Evolutionary conservation across 64 coral and sea anemone species (phyloP).

Genomic region (Hydrozoanthus tunicans): DNA sequence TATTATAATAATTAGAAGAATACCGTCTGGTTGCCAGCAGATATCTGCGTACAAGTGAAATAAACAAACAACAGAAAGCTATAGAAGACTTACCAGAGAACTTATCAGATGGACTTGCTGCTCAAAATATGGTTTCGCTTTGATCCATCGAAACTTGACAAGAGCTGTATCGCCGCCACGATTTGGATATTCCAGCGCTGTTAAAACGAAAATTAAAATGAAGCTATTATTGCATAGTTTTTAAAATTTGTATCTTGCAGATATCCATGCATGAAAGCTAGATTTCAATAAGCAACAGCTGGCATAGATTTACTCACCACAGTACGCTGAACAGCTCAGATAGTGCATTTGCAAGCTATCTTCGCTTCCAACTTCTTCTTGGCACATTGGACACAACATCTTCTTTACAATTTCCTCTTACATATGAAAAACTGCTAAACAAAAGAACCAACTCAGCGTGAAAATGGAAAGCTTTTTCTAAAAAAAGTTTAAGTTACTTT

Average conservation of each 20-base stretch:
- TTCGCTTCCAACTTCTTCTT: constrained; percentile 38
- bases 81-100: constrained; percentile 61
- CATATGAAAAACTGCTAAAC: neutral
- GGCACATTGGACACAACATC: constrained; percentile 75
- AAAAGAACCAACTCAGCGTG: neutral
- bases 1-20: too few relatives aligned
- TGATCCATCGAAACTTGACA: constrained; percentile 78
- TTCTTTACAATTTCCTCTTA: neutral
- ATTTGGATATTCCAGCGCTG: constrained; percentile 15
- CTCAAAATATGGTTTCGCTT: constrained; percentile 72
- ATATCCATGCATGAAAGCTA: too few relatives aligned
- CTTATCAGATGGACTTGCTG: constrained; percentile 69
- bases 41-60: neutral
- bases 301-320: constrained; percentile 4
- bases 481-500: neutral
- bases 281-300: neutral
- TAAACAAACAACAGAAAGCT: neutral
- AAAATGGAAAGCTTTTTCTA: neutral
- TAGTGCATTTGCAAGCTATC: constrained; percentile 72
- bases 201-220: neutral
- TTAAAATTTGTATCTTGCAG: neutral
- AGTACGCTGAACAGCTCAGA: constrained; percentile 55
- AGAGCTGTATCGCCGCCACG: neutral
- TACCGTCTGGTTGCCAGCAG: too few relatives aligned
- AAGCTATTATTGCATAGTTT: neutral